phyloP scores from a whole-genome alignment of 1,140 invertebrate genomes.

The Portunus trituberculatus region DNA sequence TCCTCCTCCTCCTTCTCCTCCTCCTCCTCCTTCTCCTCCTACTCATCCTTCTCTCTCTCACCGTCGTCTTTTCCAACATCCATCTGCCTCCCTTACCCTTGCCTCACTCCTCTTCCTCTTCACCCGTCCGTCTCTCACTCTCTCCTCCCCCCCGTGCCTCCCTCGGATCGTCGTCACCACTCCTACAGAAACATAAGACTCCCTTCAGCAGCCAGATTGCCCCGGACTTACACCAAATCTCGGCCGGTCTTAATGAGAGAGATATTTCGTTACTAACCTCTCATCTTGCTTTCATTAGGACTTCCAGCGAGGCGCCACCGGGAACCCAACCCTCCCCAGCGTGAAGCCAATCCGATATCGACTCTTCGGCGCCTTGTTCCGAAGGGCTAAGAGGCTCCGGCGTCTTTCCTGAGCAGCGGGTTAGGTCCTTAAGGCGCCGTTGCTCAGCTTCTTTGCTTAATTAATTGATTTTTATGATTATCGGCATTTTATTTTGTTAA shows the following conservation, averaged over 20 bases:
- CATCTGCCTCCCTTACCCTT: neutral
- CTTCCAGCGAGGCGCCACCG: constrained; percentile 53
- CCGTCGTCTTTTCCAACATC: neutral
- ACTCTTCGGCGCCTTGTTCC: neutral
- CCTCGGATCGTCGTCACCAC: neutral
- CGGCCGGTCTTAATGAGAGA: constrained; percentile 77
- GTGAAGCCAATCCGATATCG: neutral
- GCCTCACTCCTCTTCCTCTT: neutral
- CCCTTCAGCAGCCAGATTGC: constrained; percentile 70
- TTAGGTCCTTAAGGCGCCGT: constrained; percentile 44
- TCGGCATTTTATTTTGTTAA: constrained; percentile 77
- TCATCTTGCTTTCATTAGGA: constrained; percentile 78
- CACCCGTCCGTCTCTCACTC: neutral
- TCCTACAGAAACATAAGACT: constrained; percentile 50
- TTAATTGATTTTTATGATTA: constrained; percentile 78
- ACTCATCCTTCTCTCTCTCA: neutral
- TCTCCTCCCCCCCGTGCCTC: neutral
- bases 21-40: neutral
- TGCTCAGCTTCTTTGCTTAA: constrained; percentile 77
- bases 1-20: too few relatives aligned
- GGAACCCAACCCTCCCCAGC: neutral
- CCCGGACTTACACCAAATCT: constrained; percentile 68
- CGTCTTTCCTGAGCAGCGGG: neutral
- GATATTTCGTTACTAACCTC: constrained; percentile 78
- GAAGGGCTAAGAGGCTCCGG: neutral